A percentile compares a stretch with the other conserved stretches of the same genome.
Conservation (phyloP, 2,113 vertebrate genomes). For the Paradoxurus hermaphroditus region DNA sequence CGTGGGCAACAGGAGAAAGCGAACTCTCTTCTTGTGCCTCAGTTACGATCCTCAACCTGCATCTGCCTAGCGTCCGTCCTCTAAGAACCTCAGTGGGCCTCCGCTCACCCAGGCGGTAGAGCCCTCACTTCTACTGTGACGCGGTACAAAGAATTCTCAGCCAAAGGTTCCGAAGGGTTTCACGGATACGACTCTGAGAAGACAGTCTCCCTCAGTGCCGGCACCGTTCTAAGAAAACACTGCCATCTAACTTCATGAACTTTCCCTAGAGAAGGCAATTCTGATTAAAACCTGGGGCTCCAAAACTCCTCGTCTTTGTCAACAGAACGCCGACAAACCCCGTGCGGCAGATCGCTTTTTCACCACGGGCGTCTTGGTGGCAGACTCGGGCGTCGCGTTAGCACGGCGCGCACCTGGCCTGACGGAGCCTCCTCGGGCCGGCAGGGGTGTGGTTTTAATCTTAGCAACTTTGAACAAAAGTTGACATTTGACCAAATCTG, state of each 20-base stretch:
- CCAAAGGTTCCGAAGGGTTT: background rate
- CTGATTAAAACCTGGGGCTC: background rate
- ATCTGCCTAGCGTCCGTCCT: background rate
- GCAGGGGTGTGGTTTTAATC: slow-evolving; percentile 39
- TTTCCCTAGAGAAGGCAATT: background rate
- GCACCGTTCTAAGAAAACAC: background rate
- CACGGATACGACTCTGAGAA: background rate
- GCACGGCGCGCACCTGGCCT: fast-evolving
- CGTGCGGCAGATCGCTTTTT: background rate
- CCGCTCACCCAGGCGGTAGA: background rate
- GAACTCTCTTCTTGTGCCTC: background rate
- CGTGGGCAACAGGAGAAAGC: background rate
- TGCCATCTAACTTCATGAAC: background rate
- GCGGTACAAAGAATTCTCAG: background rate
- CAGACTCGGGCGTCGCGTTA: background rate
- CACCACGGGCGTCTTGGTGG: background rate
- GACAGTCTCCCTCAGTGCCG: background rate
- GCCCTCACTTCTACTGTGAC: background rate
- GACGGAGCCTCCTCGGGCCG: background rate
- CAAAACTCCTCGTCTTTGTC: background rate
- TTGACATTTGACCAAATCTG: slow-evolving; percentile 29
- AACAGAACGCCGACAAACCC: background rate
- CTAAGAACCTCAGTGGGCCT: background rate
- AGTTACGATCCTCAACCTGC: background rate
- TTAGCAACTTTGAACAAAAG: slow-evolving; percentile 17